These are phyloP conservation scores for Prunella strophiata DNA, from an alignment of 2,797 vertebrate genomes.

Conservation along the genomic window DNA sequence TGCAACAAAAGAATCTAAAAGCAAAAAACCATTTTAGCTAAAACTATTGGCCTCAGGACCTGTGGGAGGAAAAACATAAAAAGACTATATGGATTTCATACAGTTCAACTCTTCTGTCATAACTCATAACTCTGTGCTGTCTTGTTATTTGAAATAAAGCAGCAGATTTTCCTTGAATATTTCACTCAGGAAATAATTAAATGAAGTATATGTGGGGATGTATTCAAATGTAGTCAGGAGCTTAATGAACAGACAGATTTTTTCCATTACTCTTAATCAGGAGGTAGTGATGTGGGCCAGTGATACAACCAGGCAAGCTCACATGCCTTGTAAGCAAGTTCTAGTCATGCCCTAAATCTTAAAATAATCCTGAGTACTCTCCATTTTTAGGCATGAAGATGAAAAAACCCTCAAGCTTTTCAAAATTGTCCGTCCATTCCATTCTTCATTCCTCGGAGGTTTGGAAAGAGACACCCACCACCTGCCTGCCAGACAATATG, in stretches of 20 bases:
- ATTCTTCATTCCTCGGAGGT: not conserved
- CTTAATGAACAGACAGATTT: not conserved
- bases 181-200: not conserved
- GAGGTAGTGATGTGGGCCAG: not conserved
- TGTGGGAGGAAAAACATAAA: not conserved
- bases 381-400: conserved; percentile 1
- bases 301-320: not conserved
- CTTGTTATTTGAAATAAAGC: conserved; percentile 1
- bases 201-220: not conserved
- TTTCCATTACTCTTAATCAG: conserved; percentile 36
- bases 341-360: conserved; percentile 17
- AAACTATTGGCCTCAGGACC: not conserved
- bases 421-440: not conserved
- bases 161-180: not conserved
- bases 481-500: not conserved
- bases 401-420: not conserved
- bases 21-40: not conserved
- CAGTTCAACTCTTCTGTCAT: not conserved
- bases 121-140: not conserved
- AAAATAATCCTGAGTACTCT: conserved; percentile 18
- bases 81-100: not conserved
- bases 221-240: not conserved
- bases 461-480: not conserved
- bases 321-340: not conserved
- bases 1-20: not conserved